Base-by-base conservation (phyloP, 1,140 invertebrate genomes). In the Drosophila bocqueti region DNA sequence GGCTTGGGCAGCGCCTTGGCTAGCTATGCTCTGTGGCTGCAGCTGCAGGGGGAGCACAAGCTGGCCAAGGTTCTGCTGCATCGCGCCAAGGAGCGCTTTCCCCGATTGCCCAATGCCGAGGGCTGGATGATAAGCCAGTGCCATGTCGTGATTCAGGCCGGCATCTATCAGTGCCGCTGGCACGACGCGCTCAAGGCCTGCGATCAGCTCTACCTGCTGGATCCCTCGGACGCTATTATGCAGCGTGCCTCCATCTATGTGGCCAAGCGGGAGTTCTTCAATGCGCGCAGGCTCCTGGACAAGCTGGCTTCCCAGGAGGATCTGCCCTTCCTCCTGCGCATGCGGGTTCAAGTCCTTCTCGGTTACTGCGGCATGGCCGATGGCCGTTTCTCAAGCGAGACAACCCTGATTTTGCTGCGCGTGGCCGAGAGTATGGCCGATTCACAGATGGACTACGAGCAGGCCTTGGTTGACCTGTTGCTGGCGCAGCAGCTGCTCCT, bases 401-500 rank as follows among this genome's bases (percentile, higher is more conserved):
- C 95, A 72, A 93, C 96, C 0, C 94, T 94, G 58, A 91, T 96
- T 21, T 91, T 98, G 16, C 96, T 96, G 65, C 95, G 95, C 62
- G 96, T 96, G 47, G 93, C 97, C 16, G 95, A 96, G 29, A 93
- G 96, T 50, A 96, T 96, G 13, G 94, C 95, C 42, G 94, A 95
- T 18, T 96, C 96, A 80, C 95, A 97, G 93, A 93, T 98, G 75
- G 95, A 96, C 61, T 97, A 96, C 82, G 94, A 96, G 61, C 94
- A 95, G 54, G 95, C 96, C 1, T 85, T 97, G 24, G 94, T 96
- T n/a, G 95, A 96, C 80, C 95, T 97, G 93, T 95, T 97, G 79
- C 94, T 98, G 47, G 97, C 97, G 0, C 96, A 96, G 84, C 93
- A 95, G 1, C 93, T 97, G 93, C 92, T 97, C 18, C 93, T 96